Base-by-base conservation (phyloP, 1,140 invertebrate genomes). In the Eupristina koningsbergeri region DNA sequence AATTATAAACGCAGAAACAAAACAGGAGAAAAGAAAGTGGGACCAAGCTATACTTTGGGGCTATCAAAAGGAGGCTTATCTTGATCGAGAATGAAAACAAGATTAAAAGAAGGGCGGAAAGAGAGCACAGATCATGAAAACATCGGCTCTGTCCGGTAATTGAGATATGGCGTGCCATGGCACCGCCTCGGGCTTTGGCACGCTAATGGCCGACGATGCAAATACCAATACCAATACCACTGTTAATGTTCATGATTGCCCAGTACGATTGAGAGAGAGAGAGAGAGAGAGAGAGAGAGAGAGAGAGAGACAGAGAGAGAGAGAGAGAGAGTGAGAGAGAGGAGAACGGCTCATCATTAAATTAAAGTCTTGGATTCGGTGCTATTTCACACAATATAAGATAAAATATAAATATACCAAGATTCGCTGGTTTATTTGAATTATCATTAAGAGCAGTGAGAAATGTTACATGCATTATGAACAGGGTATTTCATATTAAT, bases 151-250 rank as follows among this genome's bases (percentile, higher is more conserved):
- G 85, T 90, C 84, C 83, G 83, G 87, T 91, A 91, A 91, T 91
- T 90, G 88, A 87, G 86, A 86, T 87, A 89, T 91, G 85, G 91
- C 90, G 89, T 91, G 91, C 88, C 17, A 84, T 29, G 86, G 26
- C 13, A 26, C 1, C 67, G 26, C 36, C 36, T 41, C 86, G 71
- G 79, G 81, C 34, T 63, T 63, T n/a, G 83, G 85, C 85, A 88
- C 86, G 87, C 88, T 91, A 91, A 91, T 91, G 88, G 88, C 87
- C 75, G 87, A 86, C 86, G 89, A 91, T 90, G 90, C 88, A 91
- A 91, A 91, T 91, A 89, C 88, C 88, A 89, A 91, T 91, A 91
- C 86, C 80, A 47, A 63, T 91, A 91, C 86, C 80, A 47, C 61
- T 83, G 86, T 84, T 89, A 89, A 90, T 90, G 87, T 84, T 86